Conservation (phyloP, 37 sponge, comb jelly and placozoan species). For the Bolinopsis microptera region DNA sequence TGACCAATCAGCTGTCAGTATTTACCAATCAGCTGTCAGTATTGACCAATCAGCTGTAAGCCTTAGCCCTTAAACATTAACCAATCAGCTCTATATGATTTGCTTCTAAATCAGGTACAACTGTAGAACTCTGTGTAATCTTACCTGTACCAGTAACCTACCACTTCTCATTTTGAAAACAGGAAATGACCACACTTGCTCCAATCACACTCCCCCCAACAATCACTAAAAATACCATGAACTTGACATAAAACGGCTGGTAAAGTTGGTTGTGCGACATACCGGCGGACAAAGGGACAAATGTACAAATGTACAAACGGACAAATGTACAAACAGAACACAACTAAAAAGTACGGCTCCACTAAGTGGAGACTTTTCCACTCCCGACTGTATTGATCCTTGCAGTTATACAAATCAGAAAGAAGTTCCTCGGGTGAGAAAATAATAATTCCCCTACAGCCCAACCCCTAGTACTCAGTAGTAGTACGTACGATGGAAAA, state of each 20-base stretch:
- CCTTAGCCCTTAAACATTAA: too few relatives aligned
- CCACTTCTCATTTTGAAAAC: slow-evolving; percentile 3
- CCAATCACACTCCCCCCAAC: background rate
- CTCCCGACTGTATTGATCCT: background rate
- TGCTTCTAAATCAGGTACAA: too few relatives aligned
- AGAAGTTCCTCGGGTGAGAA: too few relatives aligned
- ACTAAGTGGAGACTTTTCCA: background rate
- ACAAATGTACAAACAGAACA: background rate
- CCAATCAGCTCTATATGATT: too few relatives aligned
- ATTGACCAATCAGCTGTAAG: too few relatives aligned
- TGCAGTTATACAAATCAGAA: background rate
- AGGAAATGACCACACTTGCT: background rate
- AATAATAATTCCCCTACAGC: too few relatives aligned
- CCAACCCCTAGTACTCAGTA: too few relatives aligned
- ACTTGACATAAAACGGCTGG: slow-evolving; percentile 44
- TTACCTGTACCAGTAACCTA: too few relatives aligned
- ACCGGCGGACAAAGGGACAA: background rate
- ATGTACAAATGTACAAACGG: background rate
- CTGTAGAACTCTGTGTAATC: too few relatives aligned
- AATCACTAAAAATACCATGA: background rate
- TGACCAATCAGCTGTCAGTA: too few relatives aligned
- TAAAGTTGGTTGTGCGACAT: slow-evolving; percentile 31
- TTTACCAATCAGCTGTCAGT: too few relatives aligned
- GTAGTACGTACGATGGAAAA: too few relatives aligned
- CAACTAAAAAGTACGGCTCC: background rate